phyloP scores from a whole-genome alignment of 2,888 invertebrate species.

The Epiblema foenella region DNA sequence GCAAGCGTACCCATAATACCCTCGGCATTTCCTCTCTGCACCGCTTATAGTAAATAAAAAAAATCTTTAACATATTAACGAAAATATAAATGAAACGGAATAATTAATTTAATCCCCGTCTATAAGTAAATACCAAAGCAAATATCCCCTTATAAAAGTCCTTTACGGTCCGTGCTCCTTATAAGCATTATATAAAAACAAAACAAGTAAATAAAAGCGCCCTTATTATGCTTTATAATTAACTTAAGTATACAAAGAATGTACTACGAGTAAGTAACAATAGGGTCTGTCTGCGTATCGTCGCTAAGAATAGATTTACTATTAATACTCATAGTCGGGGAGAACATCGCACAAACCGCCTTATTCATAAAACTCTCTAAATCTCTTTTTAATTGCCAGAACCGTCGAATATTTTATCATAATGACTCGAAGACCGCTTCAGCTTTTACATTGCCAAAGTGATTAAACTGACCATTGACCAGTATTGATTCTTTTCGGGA shows the following conservation, averaged over 20 bases:
- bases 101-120: background rate
- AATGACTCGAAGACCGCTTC: no score
- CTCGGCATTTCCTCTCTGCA: no score
- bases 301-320: constrained; percentile 39
- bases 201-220: constrained; percentile 33
- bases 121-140: background rate
- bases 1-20: no score
- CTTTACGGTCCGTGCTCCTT: background rate
- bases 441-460: no score
- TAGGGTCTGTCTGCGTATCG: constrained; percentile 37
- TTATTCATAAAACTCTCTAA: no score
- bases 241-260: constrained; percentile 33
- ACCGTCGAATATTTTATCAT: no score
- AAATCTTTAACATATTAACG: background rate
- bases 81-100: background rate
- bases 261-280: constrained; percentile 41
- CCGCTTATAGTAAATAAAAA: no score
- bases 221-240: constrained; percentile 37
- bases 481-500: no score
- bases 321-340: constrained; percentile 29
- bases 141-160: background rate
- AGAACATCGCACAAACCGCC: background rate
- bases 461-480: no score
- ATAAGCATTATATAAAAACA: constrained; percentile 34
- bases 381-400: no score